Evolutionary conservation across 2,888 invertebrate genomes (phyloP), one percentile per base, ranked within the genome.

Genomic region (Prosopocoilus inquinatus): DNA sequence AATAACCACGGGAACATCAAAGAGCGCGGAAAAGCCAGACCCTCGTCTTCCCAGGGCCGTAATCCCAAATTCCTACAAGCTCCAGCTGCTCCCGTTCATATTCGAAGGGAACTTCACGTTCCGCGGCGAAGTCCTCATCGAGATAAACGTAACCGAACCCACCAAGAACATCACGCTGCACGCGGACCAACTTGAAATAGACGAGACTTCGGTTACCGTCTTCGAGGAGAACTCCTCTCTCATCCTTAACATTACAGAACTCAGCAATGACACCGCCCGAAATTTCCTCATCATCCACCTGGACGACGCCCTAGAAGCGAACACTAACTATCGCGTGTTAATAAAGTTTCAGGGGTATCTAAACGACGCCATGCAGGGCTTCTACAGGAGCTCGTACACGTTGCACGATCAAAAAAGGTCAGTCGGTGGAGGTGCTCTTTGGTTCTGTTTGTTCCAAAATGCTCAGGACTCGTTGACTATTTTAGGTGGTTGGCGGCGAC

Each of bases 321-420:
- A 85, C 9, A 77, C 79, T 44, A 81, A 83, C 59, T 93, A 91
- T 72, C 75, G 82, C 48, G 72, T 94, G 60, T 79, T 82, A 61
- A 85, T 93, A 58, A 82, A 83, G 46, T 94, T 86, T 69, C 78
- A 80, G 3, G 94, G 92, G 1, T 79, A 84, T 56, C 78, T 94
- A 48, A 88, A 88, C 68, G 89, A 91, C 70, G 82, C 86, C 62
- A 78, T 92, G 34, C 85, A 88, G 67, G 93, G 92, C 41, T 91
- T 93, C 75, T 93, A 92, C 70, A 82, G 90, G 64, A 91, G 91
- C 76, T 89, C 89, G 0, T 93, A 93, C 73, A 81, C 81, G 63
- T 82, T 83, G 60, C 82, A 82, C 59, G 87, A 86, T 64, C 79
- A 85, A 53, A 88, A 84, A 65, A 87, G 86, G 91, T 89, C 74